These are phyloP conservation scores for Sebastes wilsoni DNA, from an alignment of 2,797 vertebrate genomes.

Conservation along the genomic window DNA sequence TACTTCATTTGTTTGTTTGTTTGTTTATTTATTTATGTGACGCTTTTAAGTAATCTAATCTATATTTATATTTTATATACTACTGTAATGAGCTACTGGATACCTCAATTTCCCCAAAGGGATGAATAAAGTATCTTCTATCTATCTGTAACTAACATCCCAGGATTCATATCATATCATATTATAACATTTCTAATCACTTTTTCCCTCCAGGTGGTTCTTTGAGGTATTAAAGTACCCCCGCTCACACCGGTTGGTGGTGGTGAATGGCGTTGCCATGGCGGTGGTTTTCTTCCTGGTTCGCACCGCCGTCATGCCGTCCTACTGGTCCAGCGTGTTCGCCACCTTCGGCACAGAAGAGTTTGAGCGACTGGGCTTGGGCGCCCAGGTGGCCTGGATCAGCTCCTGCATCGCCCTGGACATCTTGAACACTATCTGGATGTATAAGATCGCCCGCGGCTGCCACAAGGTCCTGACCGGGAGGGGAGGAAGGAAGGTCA, in stretches of 20 bases:
- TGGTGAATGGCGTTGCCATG: conserved; percentile 83
- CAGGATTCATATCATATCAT: too few species aligned
- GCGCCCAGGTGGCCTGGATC: conserved; percentile 88
- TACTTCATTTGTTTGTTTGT: too few species aligned
- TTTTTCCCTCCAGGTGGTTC: too few species aligned
- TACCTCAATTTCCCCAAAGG: too few species aligned
- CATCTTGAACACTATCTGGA: conserved; percentile 84
- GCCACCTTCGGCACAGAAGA: conserved; percentile 84
- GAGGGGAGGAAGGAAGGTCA: conserved; percentile 47
- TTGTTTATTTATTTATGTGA: too few species aligned
- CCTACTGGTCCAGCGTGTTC: conserved; percentile 86
- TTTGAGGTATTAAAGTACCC: conserved; percentile 77
- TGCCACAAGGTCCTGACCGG: conserved; percentile 84
- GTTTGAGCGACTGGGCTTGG: conserved; percentile 82
- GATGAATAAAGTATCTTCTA: too few species aligned
- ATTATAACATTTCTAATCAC: too few species aligned
- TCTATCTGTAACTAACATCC: too few species aligned
- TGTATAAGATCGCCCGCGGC: conserved; percentile 85
- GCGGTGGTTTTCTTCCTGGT: conserved; percentile 84
- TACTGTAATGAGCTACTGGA: too few species aligned
- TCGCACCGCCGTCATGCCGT: conserved; percentile 85
- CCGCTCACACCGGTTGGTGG: conserved; percentile 79
- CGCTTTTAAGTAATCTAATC: too few species aligned
- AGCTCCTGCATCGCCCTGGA: conserved; percentile 85
- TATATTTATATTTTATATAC: too few species aligned